Evolutionary conservation across 2,113 vertebrate genomes (phyloP).

Genomic region (Fregata magnificens): DNA sequence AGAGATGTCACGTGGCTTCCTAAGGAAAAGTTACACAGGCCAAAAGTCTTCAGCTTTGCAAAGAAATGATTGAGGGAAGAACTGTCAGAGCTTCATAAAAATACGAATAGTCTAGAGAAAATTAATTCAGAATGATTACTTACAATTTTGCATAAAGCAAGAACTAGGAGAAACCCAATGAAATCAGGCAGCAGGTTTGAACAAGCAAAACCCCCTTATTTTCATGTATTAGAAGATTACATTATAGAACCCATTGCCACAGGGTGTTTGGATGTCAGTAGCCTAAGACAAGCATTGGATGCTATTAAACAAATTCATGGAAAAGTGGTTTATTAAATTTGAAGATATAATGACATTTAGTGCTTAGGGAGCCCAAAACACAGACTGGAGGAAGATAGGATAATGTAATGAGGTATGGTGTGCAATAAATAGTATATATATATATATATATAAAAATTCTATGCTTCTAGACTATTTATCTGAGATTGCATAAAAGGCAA

Average conservation of each 20-base stretch:
- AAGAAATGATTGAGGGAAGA: background rate
- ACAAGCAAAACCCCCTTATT: background rate
- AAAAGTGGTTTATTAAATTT: background rate
- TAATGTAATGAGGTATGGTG: background rate
- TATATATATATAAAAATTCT: background rate
- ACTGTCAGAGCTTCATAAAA: background rate
- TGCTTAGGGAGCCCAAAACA: background rate
- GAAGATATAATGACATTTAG: background rate
- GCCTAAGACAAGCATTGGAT: background rate
- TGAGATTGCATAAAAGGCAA: background rate
- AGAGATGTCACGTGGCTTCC: background rate
- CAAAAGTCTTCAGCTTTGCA: background rate
- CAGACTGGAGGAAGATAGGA: background rate
- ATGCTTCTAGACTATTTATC: background rate
- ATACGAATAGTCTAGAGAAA: background rate
- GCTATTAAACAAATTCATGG: background rate
- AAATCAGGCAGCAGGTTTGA: background rate
- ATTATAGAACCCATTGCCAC: background rate
- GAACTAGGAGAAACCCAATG: background rate
- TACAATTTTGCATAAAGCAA: background rate
- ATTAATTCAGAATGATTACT: background rate
- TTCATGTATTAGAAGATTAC: background rate
- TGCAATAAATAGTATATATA: background rate
- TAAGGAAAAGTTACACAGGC: background rate
- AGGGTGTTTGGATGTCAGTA: background rate